Conservation (phyloP, 92 coral and sea anemone species). For the Micromussa lordhowensis region DNA sequence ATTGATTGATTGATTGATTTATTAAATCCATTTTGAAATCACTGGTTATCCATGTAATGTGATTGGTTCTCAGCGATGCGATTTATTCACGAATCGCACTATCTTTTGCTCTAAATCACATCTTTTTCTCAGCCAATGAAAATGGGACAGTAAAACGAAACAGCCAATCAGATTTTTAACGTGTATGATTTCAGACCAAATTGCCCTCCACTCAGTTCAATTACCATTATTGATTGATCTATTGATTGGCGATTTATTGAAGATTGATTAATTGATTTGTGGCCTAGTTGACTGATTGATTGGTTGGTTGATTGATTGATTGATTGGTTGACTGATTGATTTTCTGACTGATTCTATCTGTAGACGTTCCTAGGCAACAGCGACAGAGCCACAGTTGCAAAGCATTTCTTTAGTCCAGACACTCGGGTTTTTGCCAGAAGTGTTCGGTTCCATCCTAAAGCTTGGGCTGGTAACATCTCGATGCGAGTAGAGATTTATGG, state of each 20-base stretch:
- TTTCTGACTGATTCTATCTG: not conserved
- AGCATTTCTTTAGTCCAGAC: slow-evolving; percentile 17
- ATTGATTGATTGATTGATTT: not conserved
- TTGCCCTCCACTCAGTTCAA: too few species aligned
- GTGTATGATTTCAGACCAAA: too few species aligned
- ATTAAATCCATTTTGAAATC: too few species aligned
- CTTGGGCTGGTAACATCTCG: slow-evolving; percentile 9
- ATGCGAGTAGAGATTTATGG: slow-evolving; percentile 41
- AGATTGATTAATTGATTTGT: not conserved
- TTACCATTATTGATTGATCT: not conserved
- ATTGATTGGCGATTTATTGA: not conserved
- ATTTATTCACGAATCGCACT: too few species aligned
- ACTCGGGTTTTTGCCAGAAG: slow-evolving; percentile 17
- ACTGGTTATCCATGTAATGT: too few species aligned
- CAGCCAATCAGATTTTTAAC: too few species aligned
- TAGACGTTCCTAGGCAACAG: slow-evolving; percentile 24
- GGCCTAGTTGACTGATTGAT: not conserved
- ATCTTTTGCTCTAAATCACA: too few species aligned
- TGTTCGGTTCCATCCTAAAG: slow-evolving; percentile 28
- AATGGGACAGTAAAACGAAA: too few species aligned
- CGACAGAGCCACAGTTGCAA: slow-evolving; percentile 25
- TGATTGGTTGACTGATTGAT: not conserved
- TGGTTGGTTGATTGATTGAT: not conserved
- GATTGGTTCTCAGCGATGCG: too few species aligned
- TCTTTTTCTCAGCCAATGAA: too few species aligned